These are phyloP conservation scores for Dysdera silvatica DNA, from an alignment of 1,140 invertebrate genomes.

Conservation along the genomic window DNA sequence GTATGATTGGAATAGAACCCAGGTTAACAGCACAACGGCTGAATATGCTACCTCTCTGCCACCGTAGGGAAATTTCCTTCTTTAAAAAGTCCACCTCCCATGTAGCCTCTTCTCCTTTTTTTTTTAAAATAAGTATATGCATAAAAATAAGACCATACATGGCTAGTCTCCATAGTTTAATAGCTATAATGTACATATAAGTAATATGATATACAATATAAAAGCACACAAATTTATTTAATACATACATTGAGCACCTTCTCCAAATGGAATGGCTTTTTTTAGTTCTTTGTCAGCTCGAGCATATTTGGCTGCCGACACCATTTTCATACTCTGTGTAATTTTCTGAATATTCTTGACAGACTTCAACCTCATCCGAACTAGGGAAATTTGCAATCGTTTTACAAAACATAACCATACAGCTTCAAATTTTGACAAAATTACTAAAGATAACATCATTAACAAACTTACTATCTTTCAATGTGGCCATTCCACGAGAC, in stretches of 20 bases:
- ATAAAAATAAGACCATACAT: no score
- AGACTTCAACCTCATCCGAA: constrained; percentile 91
- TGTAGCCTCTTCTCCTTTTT: no score
- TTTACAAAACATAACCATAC: background rate
- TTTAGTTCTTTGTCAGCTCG: constrained; percentile 91
- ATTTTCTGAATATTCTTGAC: constrained; percentile 99
- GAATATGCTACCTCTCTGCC: no score
- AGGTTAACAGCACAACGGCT: no score
- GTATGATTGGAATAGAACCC: no score
- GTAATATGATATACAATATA: background rate
- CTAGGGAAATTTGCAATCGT: constrained; percentile 35
- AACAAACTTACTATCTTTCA: constrained; percentile 64
- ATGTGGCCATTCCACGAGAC: constrained; percentile 79
- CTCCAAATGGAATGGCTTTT: constrained; percentile 77
- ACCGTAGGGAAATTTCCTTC: no score
- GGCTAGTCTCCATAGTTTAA: no score
- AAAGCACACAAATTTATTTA: background rate
- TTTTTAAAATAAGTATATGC: background rate
- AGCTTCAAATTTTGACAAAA: background rate
- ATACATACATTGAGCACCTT: constrained; percentile 60
- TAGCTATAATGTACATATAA: background rate
- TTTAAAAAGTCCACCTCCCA: no score
- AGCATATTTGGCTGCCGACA: constrained; percentile 84
- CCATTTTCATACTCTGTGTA: constrained; percentile 99
- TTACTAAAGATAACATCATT: background rate